phyloP scores from a whole-genome alignment of 2,888 invertebrate genomes.

The Mythimna albipuncta region DNA sequence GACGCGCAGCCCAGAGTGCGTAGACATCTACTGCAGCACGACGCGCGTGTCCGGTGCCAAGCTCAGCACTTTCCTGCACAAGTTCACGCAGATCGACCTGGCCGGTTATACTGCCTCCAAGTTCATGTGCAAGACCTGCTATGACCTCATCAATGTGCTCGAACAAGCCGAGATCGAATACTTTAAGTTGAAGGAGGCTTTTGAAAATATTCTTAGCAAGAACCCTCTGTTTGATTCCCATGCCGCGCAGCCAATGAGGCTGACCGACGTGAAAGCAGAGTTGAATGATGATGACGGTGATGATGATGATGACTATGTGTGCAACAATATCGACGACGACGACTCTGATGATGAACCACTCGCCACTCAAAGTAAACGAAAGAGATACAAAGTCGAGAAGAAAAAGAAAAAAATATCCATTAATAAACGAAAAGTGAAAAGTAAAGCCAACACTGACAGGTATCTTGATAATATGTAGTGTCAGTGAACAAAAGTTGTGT shows the following conservation, averaged over 20 bases:
- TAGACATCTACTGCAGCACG: conserved; percentile 72
- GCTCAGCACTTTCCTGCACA: conserved; percentile 76
- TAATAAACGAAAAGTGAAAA: conserved; percentile 63
- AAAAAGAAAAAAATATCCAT: conserved; percentile 77
- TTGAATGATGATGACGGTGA: conserved; percentile 46
- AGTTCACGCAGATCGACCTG: conserved; percentile 75
- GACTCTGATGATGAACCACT: conserved; percentile 77
- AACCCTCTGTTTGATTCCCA: conserved; percentile 80
- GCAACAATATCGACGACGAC: conserved; percentile 59
- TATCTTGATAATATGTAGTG: conserved; percentile 37
- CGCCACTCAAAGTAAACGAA: conserved; percentile 78
- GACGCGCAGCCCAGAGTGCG: conserved; percentile 71
- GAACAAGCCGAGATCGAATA: conserved; percentile 85
- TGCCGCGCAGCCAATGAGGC: conserved; percentile 58
- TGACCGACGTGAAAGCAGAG: conserved; percentile 73
- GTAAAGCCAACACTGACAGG: conserved; percentile 70
- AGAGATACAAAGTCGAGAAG: conserved; percentile 76
- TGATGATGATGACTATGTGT: conserved; percentile 55
- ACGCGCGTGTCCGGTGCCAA: conserved; percentile 75
- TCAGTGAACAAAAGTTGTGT: not conserved
- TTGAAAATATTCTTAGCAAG: conserved; percentile 82
- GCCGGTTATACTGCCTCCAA: conserved; percentile 69
- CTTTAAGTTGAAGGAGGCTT: conserved; percentile 79
- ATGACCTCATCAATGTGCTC: conserved; percentile 81
- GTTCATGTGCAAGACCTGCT: conserved; percentile 80